Evolutionary conservation across 2,888 invertebrate genomes (phyloP).

Genomic region (Acronicta leporina): DNA sequence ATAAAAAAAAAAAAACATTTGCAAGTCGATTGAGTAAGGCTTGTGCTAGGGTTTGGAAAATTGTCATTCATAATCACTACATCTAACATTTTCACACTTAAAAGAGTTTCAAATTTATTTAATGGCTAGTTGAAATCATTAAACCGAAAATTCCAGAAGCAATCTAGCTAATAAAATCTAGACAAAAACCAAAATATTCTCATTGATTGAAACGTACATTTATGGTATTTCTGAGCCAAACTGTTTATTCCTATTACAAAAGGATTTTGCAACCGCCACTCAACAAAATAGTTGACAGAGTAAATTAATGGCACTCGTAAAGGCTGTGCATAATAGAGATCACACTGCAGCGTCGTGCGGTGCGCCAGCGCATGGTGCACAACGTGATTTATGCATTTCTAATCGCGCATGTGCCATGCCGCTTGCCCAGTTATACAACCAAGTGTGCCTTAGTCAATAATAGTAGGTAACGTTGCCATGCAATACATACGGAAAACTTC

Average conservation of each 20-base stretch:
- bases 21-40: slow-evolving; percentile 26
- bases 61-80: neutral
- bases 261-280: slow-evolving; percentile 19
- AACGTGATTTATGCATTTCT: slow-evolving; percentile 77
- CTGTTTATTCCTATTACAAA: slow-evolving; percentile 6
- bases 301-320: slow-evolving; percentile 47
- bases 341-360: slow-evolving; percentile 59
- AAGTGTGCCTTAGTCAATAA: slow-evolving; percentile 49
- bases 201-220: slow-evolving; percentile 29
- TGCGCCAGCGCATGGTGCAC: slow-evolving; percentile 67
- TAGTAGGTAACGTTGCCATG: slow-evolving; percentile 53
- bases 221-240: slow-evolving; percentile 14
- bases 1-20: no score
- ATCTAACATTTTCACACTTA: neutral
- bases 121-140: neutral
- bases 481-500: slow-evolving; percentile 50
- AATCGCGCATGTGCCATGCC: slow-evolving; percentile 68
- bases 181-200: slow-evolving; percentile 24
- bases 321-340: slow-evolving; percentile 59
- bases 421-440: slow-evolving; percentile 64
- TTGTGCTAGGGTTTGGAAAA: slow-evolving; percentile 8
- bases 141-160: slow-evolving; percentile 2
- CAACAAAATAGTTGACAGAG: slow-evolving; percentile 36
- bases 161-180: neutral
- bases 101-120: neutral